Evolutionary conservation across 1,140 invertebrate species (phyloP).

Genomic region (Centruroides sculpturatus): DNA sequence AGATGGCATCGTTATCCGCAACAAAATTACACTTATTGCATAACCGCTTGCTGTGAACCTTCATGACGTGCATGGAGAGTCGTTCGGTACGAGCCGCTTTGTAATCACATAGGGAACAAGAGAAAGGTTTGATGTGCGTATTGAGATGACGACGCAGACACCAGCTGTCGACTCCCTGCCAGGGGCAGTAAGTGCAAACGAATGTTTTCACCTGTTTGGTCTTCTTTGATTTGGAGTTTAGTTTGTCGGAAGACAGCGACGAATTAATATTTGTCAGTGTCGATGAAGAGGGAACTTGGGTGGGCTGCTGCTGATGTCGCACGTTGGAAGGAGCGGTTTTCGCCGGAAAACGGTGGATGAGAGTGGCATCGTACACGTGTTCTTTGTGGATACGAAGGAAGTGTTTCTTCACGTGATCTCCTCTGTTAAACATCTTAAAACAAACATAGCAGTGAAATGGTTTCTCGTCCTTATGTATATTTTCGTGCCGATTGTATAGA

Average conservation of each 20-base stretch:
- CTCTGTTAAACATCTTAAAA: slow-evolving; percentile 62
- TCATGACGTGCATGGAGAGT: slow-evolving; percentile 70
- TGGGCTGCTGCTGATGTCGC: too few species aligned
- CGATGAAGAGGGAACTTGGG: background rate
- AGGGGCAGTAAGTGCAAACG: slow-evolving; percentile 70
- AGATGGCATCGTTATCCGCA: slow-evolving; percentile 44
- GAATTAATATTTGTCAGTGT: background rate
- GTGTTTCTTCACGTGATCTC: slow-evolving; percentile 90
- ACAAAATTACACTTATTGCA: slow-evolving; percentile 74
- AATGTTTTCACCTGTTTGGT: slow-evolving; percentile 39
- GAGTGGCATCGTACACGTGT: background rate
- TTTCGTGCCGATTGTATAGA: slow-evolving; percentile 87
- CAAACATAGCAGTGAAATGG: slow-evolving; percentile 85
- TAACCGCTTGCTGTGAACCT: slow-evolving; percentile 77
- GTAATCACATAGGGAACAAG: slow-evolving; percentile 75
- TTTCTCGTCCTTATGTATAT: slow-evolving; percentile 86
- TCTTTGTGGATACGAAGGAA: slow-evolving; percentile 63
- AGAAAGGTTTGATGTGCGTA: slow-evolving; percentile 78
- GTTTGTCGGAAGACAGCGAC: background rate
- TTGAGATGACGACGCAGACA: slow-evolving; percentile 78
- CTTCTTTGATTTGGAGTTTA: background rate
- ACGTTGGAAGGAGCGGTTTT: too few species aligned
- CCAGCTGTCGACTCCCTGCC: slow-evolving; percentile 85
- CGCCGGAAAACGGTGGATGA: too few species aligned
- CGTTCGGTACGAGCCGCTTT: slow-evolving; percentile 79